phyloP scores from a whole-genome alignment of 2,888 invertebrate genomes.

The Podabrus alpinus region DNA sequence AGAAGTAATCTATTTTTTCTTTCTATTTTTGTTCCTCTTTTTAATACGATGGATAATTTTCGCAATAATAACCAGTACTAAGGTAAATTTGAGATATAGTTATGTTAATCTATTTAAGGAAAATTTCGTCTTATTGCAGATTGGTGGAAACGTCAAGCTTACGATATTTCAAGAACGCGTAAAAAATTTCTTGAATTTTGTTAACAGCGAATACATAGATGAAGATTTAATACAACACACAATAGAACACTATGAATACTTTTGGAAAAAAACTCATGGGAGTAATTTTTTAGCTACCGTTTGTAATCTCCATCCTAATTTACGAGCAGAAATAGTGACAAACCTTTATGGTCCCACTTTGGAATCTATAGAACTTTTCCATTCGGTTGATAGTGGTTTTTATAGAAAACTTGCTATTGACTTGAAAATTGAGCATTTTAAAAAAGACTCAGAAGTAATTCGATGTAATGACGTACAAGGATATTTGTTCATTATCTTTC shows the following conservation, averaged over 20 bases:
- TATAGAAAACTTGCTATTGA: constrained; percentile 22
- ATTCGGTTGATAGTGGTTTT: constrained; percentile 13
- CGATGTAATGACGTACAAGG: constrained; percentile 39
- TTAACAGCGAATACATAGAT: constrained; percentile 30
- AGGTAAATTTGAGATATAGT: background rate
- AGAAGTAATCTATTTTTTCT: background rate
- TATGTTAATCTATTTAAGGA: background rate
- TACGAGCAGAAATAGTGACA: constrained; percentile 19
- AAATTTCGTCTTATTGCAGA: constrained; percentile 15
- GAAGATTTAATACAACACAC: constrained; percentile 32
- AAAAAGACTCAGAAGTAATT: constrained; percentile 36
- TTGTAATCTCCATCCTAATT: background rate
- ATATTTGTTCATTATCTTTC: constrained; percentile 34
- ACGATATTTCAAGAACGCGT: constrained; percentile 33
- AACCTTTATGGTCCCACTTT: constrained; percentile 16
- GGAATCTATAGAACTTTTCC: constrained; percentile 14
- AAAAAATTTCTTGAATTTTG: constrained; percentile 34
- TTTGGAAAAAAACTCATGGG: constrained; percentile 34
- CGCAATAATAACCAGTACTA: background rate
- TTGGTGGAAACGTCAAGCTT: constrained; percentile 34
- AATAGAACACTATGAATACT: constrained; percentile 36
- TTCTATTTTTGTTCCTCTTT: background rate
- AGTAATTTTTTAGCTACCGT: constrained; percentile 5
- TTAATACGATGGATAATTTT: background rate
- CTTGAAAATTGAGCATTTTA: constrained; percentile 30